phyloP scores from a whole-genome alignment of 2,888 invertebrate species.

The Dermolepida albohirtum region DNA sequence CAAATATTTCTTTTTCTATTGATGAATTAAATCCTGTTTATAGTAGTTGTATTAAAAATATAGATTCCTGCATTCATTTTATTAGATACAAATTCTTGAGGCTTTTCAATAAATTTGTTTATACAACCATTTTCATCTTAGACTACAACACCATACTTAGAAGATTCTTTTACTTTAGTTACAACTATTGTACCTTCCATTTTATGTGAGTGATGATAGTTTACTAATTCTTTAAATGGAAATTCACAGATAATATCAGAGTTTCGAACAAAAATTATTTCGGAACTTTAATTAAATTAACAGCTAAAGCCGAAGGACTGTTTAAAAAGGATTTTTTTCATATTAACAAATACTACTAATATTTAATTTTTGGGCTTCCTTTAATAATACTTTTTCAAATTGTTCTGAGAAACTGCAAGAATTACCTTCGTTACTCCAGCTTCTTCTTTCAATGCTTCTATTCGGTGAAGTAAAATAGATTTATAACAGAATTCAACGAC shows the following conservation, averaged over 20 bases:
- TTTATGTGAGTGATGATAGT: conserved; percentile 93
- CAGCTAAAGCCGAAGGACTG: conserved; percentile 93
- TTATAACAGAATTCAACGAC: conserved; percentile 99
- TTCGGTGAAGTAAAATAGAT: conserved; percentile 97
- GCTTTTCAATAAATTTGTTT: conserved; percentile 96
- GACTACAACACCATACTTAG: conserved; percentile 98
- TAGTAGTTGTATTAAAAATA: conserved; percentile 91
- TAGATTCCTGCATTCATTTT: conserved; percentile 99
- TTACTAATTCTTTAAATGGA: conserved; percentile 94
- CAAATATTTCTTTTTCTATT: conserved; percentile 99
- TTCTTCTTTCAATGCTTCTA: conserved; percentile 87
- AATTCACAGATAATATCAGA: conserved; percentile 99
- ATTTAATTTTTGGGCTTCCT: conserved; percentile 89
- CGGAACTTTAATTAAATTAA: conserved; percentile 79
- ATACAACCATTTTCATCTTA: conserved; percentile 90
- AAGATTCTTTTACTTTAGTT: conserved; percentile 98
- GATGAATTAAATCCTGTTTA: conserved; percentile 94
- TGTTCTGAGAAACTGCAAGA: conserved; percentile 97
- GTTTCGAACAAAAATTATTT: conserved; percentile 98
- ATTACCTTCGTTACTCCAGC: conserved; percentile 92
- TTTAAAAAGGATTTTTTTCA: conserved; percentile 96
- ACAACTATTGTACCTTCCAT: conserved; percentile 98
- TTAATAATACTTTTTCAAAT: conserved; percentile 92
- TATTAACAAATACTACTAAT: conserved; percentile 93
- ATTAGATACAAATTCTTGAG: conserved; percentile 98